Evolutionary conservation across 2,797 vertebrate species (phyloP), one percentile per base, ranked within the genome.

Genomic region (Lepilemur ruficaudatus): DNA sequence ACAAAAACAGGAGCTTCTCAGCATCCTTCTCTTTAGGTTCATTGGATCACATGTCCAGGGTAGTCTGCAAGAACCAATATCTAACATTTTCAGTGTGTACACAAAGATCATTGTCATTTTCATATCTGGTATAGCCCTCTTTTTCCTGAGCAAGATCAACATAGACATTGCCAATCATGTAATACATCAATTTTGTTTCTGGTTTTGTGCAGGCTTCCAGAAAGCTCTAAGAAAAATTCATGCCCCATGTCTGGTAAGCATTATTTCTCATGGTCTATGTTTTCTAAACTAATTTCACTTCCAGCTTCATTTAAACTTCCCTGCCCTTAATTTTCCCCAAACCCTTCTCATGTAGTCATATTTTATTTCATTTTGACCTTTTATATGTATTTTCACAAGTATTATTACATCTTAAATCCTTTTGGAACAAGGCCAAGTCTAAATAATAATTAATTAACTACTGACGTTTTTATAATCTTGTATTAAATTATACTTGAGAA

Each of bases 371-470:
- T 87, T 93, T 93, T 89, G 72, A 93, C 55, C 69, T 69, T 30
- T 25, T 67, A 57, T 55, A 52, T 95, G 3, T 76, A 63, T 70
- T 91, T 76, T 92, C 76, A 7, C 41, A 91, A 95, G 55, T 32
- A 79, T 83, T 72, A 55, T 94, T 91, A 59, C 38, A 55, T 89
- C 79, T 89, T 97, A 89, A 82, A 65, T 83, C 63, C 70, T 96
- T 95, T 84, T 78, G 91, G 90, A 96, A 81, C 7, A 91, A 92
- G 43, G 61, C 94, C 91, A 97, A 87, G 57, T 87, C 91, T 65
- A 97, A 96, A 94, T 86, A 96, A 93, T 55, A 95, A 96, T 98
- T 97, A 97, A 97, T 95, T 95, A 96, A 75, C 83, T 94, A 89
- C 80, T 85, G 70, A 95, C 91, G 80, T 93, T 96, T 97, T 97